phyloP scores from a whole-genome alignment of 2,113 vertebrate genomes.

The Anas platyrhynchos region DNA sequence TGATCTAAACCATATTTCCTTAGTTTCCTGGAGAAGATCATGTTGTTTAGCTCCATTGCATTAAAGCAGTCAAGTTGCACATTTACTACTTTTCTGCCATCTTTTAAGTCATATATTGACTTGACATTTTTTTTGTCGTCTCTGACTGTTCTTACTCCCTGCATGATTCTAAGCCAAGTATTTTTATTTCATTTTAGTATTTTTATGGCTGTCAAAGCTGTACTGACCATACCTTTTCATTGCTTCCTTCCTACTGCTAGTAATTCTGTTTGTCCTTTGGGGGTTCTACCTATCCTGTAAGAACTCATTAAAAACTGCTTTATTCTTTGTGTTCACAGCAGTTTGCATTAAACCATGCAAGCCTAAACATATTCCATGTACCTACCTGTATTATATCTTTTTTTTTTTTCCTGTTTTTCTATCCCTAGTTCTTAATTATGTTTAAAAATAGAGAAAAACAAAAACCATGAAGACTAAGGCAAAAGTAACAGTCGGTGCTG shows the following conservation, averaged over 20 bases:
- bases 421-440: not conserved
- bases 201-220: not conserved
- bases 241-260: not conserved
- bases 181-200: not conserved
- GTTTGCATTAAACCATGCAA: not conserved
- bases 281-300: not conserved
- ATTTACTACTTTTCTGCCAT: not conserved
- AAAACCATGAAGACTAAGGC: not conserved
- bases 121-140: not conserved
- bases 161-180: not conserved
- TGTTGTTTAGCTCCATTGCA: not conserved
- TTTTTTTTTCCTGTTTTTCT: not conserved
- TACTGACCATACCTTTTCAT: not conserved
- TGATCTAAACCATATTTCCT: not conserved
- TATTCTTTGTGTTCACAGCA: not conserved
- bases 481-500: not conserved
- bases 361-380: not conserved
- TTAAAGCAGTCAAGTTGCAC: not conserved
- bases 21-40: not conserved
- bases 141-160: not conserved
- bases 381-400: not conserved
- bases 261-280: not conserved
- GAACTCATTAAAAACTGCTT: not conserved
- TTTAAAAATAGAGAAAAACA: not conserved
- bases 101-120: not conserved